Evolutionary conservation across 2,797 vertebrate genomes (phyloP).

Genomic region (Florisuga fusca): DNA sequence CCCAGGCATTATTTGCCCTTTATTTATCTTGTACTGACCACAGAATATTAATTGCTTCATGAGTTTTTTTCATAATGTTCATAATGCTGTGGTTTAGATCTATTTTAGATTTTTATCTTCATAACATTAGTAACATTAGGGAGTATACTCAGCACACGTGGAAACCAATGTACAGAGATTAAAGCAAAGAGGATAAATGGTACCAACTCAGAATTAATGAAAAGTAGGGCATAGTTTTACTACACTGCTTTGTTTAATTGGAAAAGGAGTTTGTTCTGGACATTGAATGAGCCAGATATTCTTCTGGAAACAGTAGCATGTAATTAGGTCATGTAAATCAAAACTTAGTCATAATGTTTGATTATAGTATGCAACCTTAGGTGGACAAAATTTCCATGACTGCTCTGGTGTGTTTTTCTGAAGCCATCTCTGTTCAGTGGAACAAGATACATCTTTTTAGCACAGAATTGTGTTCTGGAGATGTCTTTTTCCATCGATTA

Average conservation of each 20-base stretch:
- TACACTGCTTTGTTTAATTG: not conserved
- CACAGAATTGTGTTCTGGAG: not conserved
- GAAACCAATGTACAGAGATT: not conserved
- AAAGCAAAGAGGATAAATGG: constrained; percentile 24
- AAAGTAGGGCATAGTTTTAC: not conserved
- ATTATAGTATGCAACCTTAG: not conserved
- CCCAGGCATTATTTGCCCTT: constrained; percentile 48
- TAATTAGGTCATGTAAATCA: constrained; percentile 45
- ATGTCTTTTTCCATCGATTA: not conserved
- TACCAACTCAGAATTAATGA: not conserved
- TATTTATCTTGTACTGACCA: constrained; percentile 50
- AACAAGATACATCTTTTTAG: not conserved
- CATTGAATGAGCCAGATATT: constrained; percentile 15
- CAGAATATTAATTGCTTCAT: constrained; percentile 17
- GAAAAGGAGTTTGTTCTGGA: not conserved
- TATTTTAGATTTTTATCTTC: constrained; percentile 51
- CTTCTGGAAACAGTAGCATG: constrained; percentile 33
- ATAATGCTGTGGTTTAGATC: not conserved
- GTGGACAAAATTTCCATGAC: constrained; percentile 9
- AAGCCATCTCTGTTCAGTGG: not conserved
- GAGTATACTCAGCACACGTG: not conserved
- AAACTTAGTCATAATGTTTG: constrained; percentile 3
- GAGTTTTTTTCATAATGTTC: constrained; percentile 4
- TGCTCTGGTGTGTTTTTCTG: constrained; percentile 6
- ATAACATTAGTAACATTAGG: not conserved